Evolutionary conservation across 2,113 vertebrate species (phyloP).

Genomic region (Podiceps cristatus): DNA sequence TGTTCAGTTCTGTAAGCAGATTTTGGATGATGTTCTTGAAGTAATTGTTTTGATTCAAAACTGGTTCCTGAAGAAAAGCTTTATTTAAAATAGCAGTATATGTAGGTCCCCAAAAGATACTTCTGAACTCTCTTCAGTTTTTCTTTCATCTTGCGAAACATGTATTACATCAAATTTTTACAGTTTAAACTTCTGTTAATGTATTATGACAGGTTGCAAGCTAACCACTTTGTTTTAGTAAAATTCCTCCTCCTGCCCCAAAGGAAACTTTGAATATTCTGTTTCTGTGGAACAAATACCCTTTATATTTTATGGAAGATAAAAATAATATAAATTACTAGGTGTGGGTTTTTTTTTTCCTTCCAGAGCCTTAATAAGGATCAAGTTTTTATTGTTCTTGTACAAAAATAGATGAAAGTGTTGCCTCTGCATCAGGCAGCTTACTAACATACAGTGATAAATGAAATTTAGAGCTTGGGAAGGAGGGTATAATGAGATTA

Average conservation of each 20-base stretch:
- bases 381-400: slow-evolving; percentile 19
- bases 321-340: slow-evolving; percentile 14
- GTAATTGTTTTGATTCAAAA: slow-evolving; percentile 51
- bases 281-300: slow-evolving; percentile 24
- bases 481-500: neutral
- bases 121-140: slow-evolving; percentile 21
- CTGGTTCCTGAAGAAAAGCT: neutral
- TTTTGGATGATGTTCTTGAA: neutral
- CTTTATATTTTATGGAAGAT: slow-evolving; percentile 70
- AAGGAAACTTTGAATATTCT: slow-evolving; percentile 54
- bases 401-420: neutral
- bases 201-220: slow-evolving; percentile 45
- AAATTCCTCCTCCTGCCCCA: neutral
- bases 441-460: slow-evolving; percentile 1
- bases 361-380: neutral
- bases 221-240: slow-evolving; percentile 60
- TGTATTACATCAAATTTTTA: neutral
- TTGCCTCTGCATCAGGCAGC: neutral
- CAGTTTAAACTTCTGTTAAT: slow-evolving; percentile 56
- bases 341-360: neutral
- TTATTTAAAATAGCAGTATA: slow-evolving; percentile 15
- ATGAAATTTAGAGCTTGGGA: slow-evolving; percentile 15
- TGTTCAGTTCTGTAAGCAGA: neutral
- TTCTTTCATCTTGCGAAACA: slow-evolving; percentile 40
- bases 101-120: slow-evolving; percentile 28